phyloP scores from a whole-genome alignment of 2,888 invertebrate genomes.

The Hemithea aestivaria region DNA sequence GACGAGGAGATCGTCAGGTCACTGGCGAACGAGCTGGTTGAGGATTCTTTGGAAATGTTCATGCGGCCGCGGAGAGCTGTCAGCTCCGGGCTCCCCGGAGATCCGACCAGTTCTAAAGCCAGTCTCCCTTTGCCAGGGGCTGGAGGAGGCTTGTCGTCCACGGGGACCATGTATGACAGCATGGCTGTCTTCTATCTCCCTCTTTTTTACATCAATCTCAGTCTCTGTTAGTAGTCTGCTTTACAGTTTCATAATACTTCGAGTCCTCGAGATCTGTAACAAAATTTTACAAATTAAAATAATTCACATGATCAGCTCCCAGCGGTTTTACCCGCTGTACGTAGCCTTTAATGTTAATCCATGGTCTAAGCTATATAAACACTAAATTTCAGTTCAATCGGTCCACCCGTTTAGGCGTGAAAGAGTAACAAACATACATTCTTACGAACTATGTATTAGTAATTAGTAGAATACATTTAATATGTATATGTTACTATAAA shows the following conservation, averaged over 20 bases:
- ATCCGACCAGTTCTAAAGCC: constrained; percentile 67
- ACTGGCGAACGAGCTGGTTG: constrained; percentile 83
- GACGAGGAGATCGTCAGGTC: constrained; percentile 83
- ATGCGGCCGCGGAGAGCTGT: constrained; percentile 49
- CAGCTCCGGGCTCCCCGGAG: constrained; percentile 61
- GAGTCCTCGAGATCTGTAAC: constrained; percentile 51
- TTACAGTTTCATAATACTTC: constrained; percentile 30
- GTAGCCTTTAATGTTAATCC: too few relatives aligned
- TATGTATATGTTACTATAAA: too few relatives aligned
- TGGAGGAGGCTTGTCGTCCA: constrained; percentile 86
- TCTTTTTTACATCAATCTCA: constrained; percentile 25
- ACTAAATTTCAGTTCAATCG: too few relatives aligned
- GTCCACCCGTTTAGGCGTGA: too few relatives aligned
- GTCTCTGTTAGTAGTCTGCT: constrained; percentile 16
- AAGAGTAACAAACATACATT: too few relatives aligned
- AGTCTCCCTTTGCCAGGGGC: constrained; percentile 75
- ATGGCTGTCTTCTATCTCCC: constrained; percentile 59
- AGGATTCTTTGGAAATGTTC: constrained; percentile 82
- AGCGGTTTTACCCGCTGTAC: neutral
- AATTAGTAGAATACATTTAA: too few relatives aligned
- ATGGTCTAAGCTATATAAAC: too few relatives aligned
- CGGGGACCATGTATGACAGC: constrained; percentile 89
- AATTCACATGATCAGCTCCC: too few relatives aligned
- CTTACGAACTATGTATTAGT: too few relatives aligned
- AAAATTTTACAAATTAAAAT: constrained; percentile 3